These are phyloP conservation scores for Torymus auratus DNA, from an alignment of 2,888 invertebrate genomes.

Conservation along the genomic window DNA sequence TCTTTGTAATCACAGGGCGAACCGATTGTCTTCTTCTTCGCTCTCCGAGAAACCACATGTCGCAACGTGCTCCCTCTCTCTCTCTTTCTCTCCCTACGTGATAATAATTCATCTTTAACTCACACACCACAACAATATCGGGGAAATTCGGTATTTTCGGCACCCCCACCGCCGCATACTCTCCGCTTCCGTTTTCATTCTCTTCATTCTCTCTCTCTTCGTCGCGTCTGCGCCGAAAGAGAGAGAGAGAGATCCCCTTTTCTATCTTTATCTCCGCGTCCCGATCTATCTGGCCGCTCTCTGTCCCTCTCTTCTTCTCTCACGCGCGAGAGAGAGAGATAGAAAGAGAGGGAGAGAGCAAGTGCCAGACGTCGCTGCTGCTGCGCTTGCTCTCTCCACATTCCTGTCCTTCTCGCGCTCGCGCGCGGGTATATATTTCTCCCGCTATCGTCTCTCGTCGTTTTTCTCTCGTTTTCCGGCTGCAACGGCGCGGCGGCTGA, in stretches of 20 bases:
- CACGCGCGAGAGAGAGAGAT: background rate
- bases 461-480: conserved; percentile 41
- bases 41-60: too few species aligned
- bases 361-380: conserved; percentile 46
- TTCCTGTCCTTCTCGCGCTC: background rate
- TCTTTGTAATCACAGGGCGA: too few species aligned
- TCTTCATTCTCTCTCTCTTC: too few species aligned
- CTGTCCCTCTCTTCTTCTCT: background rate
- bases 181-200: too few species aligned
- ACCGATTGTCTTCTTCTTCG: too few species aligned
- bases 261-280: conserved; percentile 49
- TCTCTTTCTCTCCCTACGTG: too few species aligned
- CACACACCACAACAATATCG: too few species aligned
- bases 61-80: too few species aligned
- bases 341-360: background rate
- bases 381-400: background rate
- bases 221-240: too few species aligned
- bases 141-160: too few species aligned
- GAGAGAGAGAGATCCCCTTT: conserved; percentile 17
- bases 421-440: conserved; percentile 16
- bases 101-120: too few species aligned
- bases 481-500: conserved; percentile 5
- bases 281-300: conserved; percentile 39
- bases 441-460: background rate
- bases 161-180: too few species aligned